These are phyloP conservation scores for Pseudopleuronectes americanus DNA, from an alignment of 2,797 vertebrate genomes.

Conservation along the genomic window DNA sequence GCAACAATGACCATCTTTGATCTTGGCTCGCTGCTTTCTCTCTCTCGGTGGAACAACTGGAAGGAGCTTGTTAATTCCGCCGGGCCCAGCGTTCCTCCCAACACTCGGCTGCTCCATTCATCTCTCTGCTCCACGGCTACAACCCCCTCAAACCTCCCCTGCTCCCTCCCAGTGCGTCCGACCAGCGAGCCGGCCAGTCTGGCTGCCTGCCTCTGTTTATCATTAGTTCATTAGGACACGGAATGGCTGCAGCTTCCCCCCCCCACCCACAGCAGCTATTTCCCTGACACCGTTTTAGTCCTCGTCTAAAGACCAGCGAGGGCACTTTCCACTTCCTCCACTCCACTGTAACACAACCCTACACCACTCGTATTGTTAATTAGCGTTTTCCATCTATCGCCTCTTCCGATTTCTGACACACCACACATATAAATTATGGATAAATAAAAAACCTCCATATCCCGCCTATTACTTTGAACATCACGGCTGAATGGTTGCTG, in stretches of 20 bases:
- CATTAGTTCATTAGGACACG: slow-evolving; percentile 69
- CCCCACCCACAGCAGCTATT: slow-evolving; percentile 30
- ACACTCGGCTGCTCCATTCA: slow-evolving; percentile 58
- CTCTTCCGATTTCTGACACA: slow-evolving; percentile 22
- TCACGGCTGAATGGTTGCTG: slow-evolving; percentile 41
- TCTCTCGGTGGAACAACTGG: slow-evolving; percentile 71
- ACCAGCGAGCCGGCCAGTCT: slow-evolving; percentile 10
- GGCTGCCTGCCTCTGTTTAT: slow-evolving; percentile 52
- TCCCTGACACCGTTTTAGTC: slow-evolving; percentile 32
- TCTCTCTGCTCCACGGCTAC: slow-evolving; percentile 48
- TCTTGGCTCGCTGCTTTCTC: slow-evolving; percentile 62
- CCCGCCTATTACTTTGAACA: slow-evolving; percentile 52
- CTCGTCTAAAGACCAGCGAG: background rate
- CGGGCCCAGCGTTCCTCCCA: slow-evolving; percentile 50
- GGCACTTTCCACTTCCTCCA: slow-evolving; percentile 12
- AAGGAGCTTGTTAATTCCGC: slow-evolving; percentile 77
- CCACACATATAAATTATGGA: slow-evolving; percentile 28
- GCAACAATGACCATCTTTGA: slow-evolving; percentile 81
- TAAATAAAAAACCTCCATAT: slow-evolving; percentile 7
- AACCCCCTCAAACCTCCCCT: slow-evolving; percentile 32
- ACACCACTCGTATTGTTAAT: background rate
- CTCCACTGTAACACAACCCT: background rate
- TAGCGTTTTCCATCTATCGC: slow-evolving; percentile 7
- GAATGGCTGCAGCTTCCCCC: slow-evolving; percentile 61
- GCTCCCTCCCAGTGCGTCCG: slow-evolving; percentile 31